Evolutionary conservation across 2,113 vertebrate species (phyloP), one percentile per base, ranked within the genome.

Genomic region (Scartelaos histophorus): DNA sequence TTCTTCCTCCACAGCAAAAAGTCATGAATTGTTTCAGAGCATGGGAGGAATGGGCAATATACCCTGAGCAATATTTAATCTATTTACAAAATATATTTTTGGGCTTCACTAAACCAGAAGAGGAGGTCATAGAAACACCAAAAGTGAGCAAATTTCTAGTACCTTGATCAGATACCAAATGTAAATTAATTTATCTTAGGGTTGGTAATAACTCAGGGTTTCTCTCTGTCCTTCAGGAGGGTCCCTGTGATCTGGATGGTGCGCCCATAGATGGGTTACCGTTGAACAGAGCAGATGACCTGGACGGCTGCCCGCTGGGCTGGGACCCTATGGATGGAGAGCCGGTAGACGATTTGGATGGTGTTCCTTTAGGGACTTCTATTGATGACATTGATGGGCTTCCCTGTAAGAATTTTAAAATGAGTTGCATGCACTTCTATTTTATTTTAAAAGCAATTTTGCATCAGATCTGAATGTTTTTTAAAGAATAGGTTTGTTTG

Each of bases 1-100:
- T 69, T 16, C 7, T 17, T 0, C 69, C 62, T 84, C 57, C 60
- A 22, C 66, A 95, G 94, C 94, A 94, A 95, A 94, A 90, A 85
- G 90, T 94, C 69, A 93, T 91, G 80, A 79, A 79, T 49, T 95
- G 94, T 74, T 95, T 94, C 72, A 76, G 94, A 65, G 94, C 93
- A 1, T 95, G 94, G 94, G 94, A 95, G 45, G 94, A 95, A 86
- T 95, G 94, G 94, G 93, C 94, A 76, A 90, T 95, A 66, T 94
- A 95, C 77, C 94, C 94, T 0, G 89, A 93, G 71, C 87, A 92
- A 69, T 95, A 92, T 85, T 88, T 95, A 54, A 94, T 95, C 85
- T 93, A 90, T 80, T 88, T 95, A 47, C 94, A 95, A 69, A 95
- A 95, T 74, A 92, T 94, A 82, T 95, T 94, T 75, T 89, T 94